These are phyloP conservation scores for Burhinus oedicnemus DNA, from an alignment of 2,113 vertebrate genomes.

Conservation along the genomic window DNA sequence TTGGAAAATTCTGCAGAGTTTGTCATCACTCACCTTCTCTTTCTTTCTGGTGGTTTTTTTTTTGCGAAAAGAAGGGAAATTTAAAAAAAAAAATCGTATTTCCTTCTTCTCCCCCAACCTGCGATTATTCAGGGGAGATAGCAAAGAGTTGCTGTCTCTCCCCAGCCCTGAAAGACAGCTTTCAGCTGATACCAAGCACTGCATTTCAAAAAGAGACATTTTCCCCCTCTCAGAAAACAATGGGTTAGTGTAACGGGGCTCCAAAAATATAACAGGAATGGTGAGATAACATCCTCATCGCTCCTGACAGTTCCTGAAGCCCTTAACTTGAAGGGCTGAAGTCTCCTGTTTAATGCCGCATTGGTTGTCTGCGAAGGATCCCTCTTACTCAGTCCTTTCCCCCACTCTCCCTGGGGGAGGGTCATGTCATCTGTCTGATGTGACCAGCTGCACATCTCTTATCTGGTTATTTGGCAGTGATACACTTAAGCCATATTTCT, in stretches of 20 bases:
- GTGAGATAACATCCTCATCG: constrained; percentile 49
- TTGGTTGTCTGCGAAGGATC: neutral
- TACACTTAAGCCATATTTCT: neutral
- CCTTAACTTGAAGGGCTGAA: neutral
- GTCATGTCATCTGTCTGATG: neutral
- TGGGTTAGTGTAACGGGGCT: neutral
- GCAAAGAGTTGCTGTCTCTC: neutral
- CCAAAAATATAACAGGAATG: constrained; percentile 3
- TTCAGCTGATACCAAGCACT: neutral
- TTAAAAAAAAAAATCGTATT: neutral
- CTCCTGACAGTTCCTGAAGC: constrained; percentile 6
- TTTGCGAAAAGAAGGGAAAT: neutral
- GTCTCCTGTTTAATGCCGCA: neutral
- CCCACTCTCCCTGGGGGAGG: rapidly evolving
- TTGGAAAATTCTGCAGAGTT: constrained; percentile 13
- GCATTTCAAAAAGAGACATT: neutral
- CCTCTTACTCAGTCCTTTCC: neutral
- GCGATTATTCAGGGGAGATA: neutral
- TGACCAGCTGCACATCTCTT: neutral
- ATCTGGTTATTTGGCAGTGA: neutral
- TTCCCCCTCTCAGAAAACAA: constrained; percentile 14
- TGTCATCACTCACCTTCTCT: neutral
- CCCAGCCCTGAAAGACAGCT: neutral
- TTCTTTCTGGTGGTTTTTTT: neutral
- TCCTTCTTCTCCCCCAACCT: neutral